Base-by-base conservation (phyloP, 2,113 vertebrate genomes). In the Grus americana region DNA sequence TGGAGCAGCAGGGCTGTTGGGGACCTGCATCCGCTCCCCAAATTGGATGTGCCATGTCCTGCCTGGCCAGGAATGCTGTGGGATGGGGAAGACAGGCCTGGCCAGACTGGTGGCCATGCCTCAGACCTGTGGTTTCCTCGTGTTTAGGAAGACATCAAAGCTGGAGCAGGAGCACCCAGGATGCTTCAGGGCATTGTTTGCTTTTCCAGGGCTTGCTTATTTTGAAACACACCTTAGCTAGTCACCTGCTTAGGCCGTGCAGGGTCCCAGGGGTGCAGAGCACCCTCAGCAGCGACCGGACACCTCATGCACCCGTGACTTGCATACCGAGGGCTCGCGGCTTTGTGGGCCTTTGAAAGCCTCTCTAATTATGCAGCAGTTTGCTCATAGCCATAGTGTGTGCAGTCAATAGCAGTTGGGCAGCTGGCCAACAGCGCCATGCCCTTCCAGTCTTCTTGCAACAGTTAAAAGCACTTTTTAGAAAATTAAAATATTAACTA, bases 31-130 rank as follows among this genome's bases (percentile, higher is more conserved):
- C 9, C 6, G 0, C 63, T 26, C 29, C 40, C 46, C 42, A 8
- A 4, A 67, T 30, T 7, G 19, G 6, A 30, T 3, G 16, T 7
- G 34, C 42, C 2, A 0, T 1, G 15, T 14, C n/a, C 42, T 3
- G 14, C 81, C 27, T 0, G 23, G 10, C 58, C 1, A 0, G 6
- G 9, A 76, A 16, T 27, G 24, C 59, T 47, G 29, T 1, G 24
- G 34, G 4, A 4, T 4, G 3, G 10, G 30, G 32, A 40, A 26
- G 44, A 40, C 4, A 18, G 23, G 27, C 40, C 57, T 5, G 17
- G 38, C 26, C 0, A 0, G 5, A 4, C 80, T 20, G 58, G 15
- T 3, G 11, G 34, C 24, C 29, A 34, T 17, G n/a, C 44, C 55
- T 78, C 74, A 18, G 8, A n/a, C 44, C 54, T 11, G 26, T 10